Conservation (phyloP, 30 jellyfish, hydroid and myxozoan genomes). For the Chrysaora quinquecirrha region DNA sequence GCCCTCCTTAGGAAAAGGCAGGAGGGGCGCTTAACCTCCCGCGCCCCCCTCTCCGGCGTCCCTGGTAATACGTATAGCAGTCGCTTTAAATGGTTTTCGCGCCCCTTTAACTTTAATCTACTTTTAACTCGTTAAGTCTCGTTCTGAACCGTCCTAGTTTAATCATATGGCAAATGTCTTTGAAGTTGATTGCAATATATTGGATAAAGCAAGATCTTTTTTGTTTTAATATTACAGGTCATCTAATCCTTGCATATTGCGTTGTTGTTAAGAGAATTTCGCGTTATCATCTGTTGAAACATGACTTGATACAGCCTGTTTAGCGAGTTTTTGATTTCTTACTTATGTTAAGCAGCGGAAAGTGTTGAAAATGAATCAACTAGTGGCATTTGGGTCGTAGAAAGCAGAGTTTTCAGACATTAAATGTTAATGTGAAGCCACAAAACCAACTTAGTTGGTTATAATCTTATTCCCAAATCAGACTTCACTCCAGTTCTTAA, state of each 20-base stretch:
- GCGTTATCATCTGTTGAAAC: neutral
- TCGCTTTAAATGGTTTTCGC: too few relatives aligned
- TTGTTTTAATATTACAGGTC: neutral
- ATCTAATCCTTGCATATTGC: slow-evolving; percentile 13
- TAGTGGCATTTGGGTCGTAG: neutral
- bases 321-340: neutral
- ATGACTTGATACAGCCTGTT: slow-evolving; percentile 7
- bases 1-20: too few relatives aligned
- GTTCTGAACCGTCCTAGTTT: too few relatives aligned
- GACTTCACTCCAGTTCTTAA: neutral
- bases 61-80: too few relatives aligned
- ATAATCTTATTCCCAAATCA: neutral
- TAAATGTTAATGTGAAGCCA: slow-evolving; percentile 4
- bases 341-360: neutral
- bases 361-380: neutral
- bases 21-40: too few relatives aligned
- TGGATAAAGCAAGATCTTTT: neutral
- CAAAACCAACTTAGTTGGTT: slow-evolving; percentile 4
- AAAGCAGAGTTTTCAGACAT: neutral
- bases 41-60: too few relatives aligned
- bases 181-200: neutral
- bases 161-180: too few relatives aligned
- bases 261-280: slow-evolving; percentile 7
- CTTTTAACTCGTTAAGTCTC: too few relatives aligned
- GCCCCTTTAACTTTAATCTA: too few relatives aligned